A percentile compares a stretch with the other conserved stretches of the same genome.
phyloP scores from a whole-genome alignment of 2,113 vertebrate genomes.

The Gnathonemus echidnorhynchus region DNA sequence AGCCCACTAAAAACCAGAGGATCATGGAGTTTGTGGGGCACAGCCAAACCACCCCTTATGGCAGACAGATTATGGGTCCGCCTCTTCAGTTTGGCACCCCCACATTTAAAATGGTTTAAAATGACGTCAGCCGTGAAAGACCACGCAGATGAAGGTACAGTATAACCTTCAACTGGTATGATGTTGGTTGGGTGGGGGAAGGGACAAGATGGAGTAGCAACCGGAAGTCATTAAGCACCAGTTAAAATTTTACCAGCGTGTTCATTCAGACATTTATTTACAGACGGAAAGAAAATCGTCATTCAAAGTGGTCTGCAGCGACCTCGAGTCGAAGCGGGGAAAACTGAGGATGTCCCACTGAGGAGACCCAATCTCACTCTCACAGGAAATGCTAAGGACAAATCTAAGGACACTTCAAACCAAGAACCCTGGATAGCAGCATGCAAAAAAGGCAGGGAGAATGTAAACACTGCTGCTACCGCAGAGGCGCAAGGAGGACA shows the following conservation, averaged over 20 bases:
- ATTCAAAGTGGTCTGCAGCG: not conserved
- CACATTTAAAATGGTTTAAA: not conserved
- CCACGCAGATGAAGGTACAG: not conserved
- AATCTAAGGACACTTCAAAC: not conserved
- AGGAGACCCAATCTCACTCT: not conserved
- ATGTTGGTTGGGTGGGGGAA: not conserved
- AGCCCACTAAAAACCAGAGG: not conserved
- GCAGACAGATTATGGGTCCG: not conserved
- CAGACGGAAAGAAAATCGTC: not conserved
- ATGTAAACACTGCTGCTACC: not conserved
- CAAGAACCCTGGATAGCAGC: not conserved
- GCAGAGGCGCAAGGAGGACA: not conserved
- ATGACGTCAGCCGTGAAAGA: not conserved
- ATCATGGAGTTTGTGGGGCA: not conserved
- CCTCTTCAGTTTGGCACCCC: not conserved
- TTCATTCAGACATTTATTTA: not conserved
- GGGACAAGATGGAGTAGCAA: not conserved
- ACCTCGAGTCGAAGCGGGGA: not conserved
- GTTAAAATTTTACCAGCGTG: not conserved
- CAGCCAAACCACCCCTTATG: not conserved
- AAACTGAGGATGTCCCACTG: not conserved
- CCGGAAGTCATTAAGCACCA: not conserved
- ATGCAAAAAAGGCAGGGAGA: not conserved
- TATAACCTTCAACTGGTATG: not conserved
- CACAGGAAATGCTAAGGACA: not conserved